Evolutionary conservation across 2,888 invertebrate genomes (phyloP).

Genomic region (Macroteleia sp.): DNA sequence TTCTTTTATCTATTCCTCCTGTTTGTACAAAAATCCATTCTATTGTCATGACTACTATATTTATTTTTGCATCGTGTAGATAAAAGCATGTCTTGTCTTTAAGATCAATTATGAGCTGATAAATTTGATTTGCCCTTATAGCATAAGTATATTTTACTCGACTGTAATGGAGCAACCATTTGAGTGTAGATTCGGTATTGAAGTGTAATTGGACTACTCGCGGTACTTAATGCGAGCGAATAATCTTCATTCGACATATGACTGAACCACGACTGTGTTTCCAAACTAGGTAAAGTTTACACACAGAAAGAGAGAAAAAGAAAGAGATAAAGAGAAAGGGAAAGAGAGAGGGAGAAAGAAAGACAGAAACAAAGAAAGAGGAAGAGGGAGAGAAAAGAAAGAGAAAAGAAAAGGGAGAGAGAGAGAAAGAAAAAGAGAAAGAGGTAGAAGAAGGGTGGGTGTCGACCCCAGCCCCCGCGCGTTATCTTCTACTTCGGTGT

Average conservation of each 20-base stretch:
- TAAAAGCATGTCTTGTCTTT: slow-evolving; percentile 5
- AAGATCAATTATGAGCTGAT: neutral
- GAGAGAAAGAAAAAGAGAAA: slow-evolving; percentile 33
- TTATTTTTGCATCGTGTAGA: slow-evolving; percentile 16
- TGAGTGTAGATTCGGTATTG: slow-evolving; percentile 46
- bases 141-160: slow-evolving; percentile 14
- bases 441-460: slow-evolving; percentile 70
- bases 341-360: too few relatives aligned
- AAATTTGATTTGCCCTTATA: neutral
- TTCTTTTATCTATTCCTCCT: neutral
- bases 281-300: slow-evolving; percentile 84
- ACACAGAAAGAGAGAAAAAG: slow-evolving; percentile 69
- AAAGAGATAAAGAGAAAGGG: slow-evolving; percentile 74
- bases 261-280: slow-evolving; percentile 84
- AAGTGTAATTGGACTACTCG: slow-evolving; percentile 69
- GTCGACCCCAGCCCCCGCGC: slow-evolving; percentile 72
- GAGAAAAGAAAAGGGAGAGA: slow-evolving; percentile 14
- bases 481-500: slow-evolving; percentile 72
- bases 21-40: neutral
- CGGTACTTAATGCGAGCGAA: slow-evolving; percentile 66
- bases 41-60: neutral
- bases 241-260: slow-evolving; percentile 73
- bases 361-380: too few relatives aligned
- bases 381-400: slow-evolving; percentile 58
- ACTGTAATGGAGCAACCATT: slow-evolving; percentile 36